Evolutionary conservation across 2,888 invertebrate genomes (phyloP), one percentile per base, ranked within the genome.

Genomic region (Dicyrtoma fusca): DNA sequence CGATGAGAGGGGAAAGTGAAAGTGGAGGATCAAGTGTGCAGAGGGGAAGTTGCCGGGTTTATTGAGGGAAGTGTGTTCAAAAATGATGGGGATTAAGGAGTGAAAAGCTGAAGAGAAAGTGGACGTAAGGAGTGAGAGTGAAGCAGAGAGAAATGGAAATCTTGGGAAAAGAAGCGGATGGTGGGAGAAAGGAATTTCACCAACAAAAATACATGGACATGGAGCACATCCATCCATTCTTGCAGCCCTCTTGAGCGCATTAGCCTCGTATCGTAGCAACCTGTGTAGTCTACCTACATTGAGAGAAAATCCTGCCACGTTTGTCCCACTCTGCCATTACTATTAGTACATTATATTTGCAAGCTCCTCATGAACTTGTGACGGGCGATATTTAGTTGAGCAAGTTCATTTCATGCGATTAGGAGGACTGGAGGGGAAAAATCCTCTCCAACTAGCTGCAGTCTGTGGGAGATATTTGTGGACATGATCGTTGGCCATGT

Each of bases 71-170:
- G 61, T 61, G 61, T 17, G 42, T 49, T 71, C 57, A 71, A 71
- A 71, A 65, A 71, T 65, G 65, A 65, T 65, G 57, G 65, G 71
- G 71, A 65, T 65, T 71, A 64, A 44, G 21, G 42, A n/a, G 44
- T 14, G 44, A 42, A 42, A 42, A 17, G 59, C 23, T 14, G 6
- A 11, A 26, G 59, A 26, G 34, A 23, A 23, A 21, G 23, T 5
- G 6, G 21, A n/a, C 23, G 57, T 21, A 25, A 26, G 17, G 42
- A n/a, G 42, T 19, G 34, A 42, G 45, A 49, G 19, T 6, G n/a
- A 34, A 34, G 8, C 4, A 34, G 34, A 34, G 34, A 34, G 34
- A 34, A 34, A 34, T 34, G 34, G 34, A 34, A 34, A 34, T 5
- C 8, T 34, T 34, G 34, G 34, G 34, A 34, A 8, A 34, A 34